Base-by-base conservation (phyloP, 2,888 invertebrate genomes). In the Polyploca ridens region DNA sequence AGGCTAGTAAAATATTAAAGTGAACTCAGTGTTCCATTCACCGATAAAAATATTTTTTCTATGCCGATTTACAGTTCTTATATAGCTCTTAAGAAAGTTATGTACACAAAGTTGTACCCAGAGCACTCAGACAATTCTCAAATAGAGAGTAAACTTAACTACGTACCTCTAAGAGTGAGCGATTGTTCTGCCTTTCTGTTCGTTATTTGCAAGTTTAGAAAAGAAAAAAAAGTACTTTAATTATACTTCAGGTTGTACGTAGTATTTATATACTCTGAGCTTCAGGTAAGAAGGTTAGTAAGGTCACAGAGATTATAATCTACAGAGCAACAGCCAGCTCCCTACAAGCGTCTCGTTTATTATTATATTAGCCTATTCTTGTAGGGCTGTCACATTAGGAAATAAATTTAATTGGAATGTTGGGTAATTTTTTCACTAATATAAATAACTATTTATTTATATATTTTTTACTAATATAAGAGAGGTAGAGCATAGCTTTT, bases 111-210 rank as follows among this genome's bases (percentile, higher is more conserved):
- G 38, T 60, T 60, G 60, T 41, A 41, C 19, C 11, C 60, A 16
- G 19, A 60, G 38, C 8, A 16, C 41, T 16, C 60, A 41, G 49
- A 49, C n/a, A 49, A 16, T n/a, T 49, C 16, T n/a, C 46, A 16
- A 49, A 49, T 16, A 49, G 49, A 49, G 41, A 19, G 41, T 41
- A 60, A 60, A 63, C 38, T 63, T 57, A 62, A 35, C 62, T 57
- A 57, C 57, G 57, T 63, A 63, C 58, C 57, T 35, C 16, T 14
- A 63, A 64, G 60, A 60, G 19, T 64, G 54, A n/a, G 60, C 60
- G 38, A 61, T 64, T 64, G 57, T 61, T 33, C 41, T 61, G 14
- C 44, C 41, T 44, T 61, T 61, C 19, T 27, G 19, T 35, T 41
- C 41, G 44, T 41, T 61, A 5, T 41, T 44, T 44, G 14, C 14